A percentile compares a stretch with the other conserved stretches of the same genome.
Conservation (phyloP, 2,797 vertebrate species). For the Erithacus rubecula region DNA sequence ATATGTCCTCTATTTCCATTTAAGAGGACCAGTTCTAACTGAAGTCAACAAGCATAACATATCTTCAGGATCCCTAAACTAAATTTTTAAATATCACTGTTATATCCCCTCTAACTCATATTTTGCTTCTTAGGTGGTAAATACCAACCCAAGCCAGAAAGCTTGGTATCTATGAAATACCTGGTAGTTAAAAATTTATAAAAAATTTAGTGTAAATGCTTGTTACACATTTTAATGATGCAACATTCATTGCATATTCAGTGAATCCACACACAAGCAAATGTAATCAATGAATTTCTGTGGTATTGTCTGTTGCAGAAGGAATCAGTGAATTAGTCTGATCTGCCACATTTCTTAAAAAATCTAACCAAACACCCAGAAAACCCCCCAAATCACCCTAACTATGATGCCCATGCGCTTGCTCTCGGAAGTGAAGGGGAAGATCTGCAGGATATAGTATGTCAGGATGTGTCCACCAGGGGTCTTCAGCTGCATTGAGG, state of each 20-base stretch:
- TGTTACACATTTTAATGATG: neutral
- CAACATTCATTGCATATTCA: neutral
- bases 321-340: neutral
- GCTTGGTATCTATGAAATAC: neutral
- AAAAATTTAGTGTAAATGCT: neutral
- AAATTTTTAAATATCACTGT: neutral
- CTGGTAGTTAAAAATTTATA: neutral
- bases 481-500: constrained; percentile 91
- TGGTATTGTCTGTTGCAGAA: neutral
- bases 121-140: neutral
- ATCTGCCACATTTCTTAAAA: neutral
- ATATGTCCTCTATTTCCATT: neutral
- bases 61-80: neutral
- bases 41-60: neutral
- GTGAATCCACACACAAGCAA: neutral
- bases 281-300: neutral
- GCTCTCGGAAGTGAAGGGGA: constrained; percentile 97
- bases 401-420: constrained; percentile 98
- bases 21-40: neutral
- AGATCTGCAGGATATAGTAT: constrained; percentile 92
- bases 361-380: neutral
- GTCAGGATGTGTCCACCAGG: constrained; percentile 91
- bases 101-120: neutral
- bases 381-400: constrained; percentile 74
- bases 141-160: neutral